phyloP scores from a whole-genome alignment of 2,888 invertebrate genomes.

The Lepeophtheirus nordmannii region DNA sequence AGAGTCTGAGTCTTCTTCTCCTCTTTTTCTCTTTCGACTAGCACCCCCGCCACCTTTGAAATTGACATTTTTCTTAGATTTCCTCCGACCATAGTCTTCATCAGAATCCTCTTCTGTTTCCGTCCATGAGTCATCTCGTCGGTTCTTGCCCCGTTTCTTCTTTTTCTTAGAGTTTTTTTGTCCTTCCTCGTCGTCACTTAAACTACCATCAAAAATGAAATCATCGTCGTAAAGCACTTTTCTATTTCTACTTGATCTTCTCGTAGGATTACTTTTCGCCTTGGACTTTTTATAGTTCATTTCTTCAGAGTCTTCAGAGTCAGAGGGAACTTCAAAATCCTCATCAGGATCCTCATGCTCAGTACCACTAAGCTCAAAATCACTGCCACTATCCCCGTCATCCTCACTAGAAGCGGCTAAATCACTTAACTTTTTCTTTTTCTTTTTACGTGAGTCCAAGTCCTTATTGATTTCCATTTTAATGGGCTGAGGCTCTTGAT shows the following conservation, averaged over 20 bases:
- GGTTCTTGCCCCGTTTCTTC: not conserved
- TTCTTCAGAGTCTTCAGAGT: constrained; percentile 12
- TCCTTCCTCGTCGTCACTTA: constrained; percentile 11
- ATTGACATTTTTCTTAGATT: not conserved
- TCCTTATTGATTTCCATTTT: constrained; percentile 18
- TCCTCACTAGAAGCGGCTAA: constrained; percentile 9
- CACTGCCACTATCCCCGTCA: constrained; percentile 23
- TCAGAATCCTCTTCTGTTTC: not conserved
- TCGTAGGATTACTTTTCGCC: not conserved
- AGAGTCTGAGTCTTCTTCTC: constrained; percentile 8
- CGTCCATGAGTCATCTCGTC: not conserved
- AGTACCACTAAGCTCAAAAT: not conserved
- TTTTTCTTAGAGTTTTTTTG: constrained; percentile 15
- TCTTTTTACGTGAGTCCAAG: not conserved
- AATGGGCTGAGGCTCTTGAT: not conserved
- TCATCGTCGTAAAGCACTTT: constrained; percentile 22
- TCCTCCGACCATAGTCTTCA: not conserved
- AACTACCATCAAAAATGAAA: constrained; percentile 17
- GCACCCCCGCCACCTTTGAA: not conserved
- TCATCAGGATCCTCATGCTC: constrained; percentile 3
- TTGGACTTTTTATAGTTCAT: constrained; percentile 4
- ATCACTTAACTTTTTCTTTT: constrained; percentile 16
- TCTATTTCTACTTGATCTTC: constrained; percentile 4
- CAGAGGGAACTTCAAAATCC: not conserved
- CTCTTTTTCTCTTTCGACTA: not conserved